Conservation (phyloP, 2,888 invertebrate species). For the Synergus umbraculus region DNA sequence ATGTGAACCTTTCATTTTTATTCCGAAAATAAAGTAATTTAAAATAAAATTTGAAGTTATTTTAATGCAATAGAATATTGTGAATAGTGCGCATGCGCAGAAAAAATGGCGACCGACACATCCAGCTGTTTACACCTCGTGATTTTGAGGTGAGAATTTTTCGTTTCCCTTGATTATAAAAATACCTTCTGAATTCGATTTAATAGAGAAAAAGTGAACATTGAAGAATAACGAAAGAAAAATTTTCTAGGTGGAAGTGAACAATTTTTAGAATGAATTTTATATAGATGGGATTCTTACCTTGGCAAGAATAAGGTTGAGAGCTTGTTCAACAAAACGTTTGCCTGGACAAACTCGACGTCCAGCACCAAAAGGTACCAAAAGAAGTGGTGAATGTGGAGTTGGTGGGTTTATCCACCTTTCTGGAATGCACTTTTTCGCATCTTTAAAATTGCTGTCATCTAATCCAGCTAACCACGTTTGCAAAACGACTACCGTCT, state of each 20-base stretch:
- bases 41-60: neutral
- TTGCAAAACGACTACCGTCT: conserved; percentile 89
- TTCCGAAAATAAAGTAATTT: neutral
- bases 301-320: conserved; percentile 86
- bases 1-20: neutral
- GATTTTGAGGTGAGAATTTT: neutral
- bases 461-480: conserved; percentile 89
- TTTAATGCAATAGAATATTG: too few species aligned
- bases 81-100: neutral
- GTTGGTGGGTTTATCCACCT: conserved; percentile 83
- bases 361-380: conserved; percentile 90
- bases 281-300: conserved; percentile 73
- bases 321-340: conserved; percentile 88
- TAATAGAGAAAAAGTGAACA: neutral
- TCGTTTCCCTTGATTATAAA: neutral
- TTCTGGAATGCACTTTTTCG: conserved; percentile 86
- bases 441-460: conserved; percentile 86
- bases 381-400: conserved; percentile 82
- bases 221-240: neutral
- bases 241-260: neutral
- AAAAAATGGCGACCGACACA: neutral
- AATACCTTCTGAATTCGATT: neutral
- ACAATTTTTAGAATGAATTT: neutral
- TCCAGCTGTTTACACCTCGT: neutral
- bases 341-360: conserved; percentile 91